Evolutionary conservation across 2,797 vertebrate genomes (phyloP).

Genomic region (Chromobotia macracanthus): DNA sequence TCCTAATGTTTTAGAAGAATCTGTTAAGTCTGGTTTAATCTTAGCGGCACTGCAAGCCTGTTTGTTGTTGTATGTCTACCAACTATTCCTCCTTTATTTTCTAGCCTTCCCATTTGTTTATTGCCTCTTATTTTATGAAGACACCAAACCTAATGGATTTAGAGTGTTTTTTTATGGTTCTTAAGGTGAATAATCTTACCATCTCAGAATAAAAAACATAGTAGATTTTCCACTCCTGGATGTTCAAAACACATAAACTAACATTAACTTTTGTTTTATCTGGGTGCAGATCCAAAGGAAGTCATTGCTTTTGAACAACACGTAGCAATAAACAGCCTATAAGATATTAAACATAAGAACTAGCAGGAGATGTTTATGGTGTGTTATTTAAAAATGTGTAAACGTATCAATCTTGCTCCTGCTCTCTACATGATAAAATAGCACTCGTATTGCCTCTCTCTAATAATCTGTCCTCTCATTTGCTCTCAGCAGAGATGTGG

Average conservation of each 20-base stretch:
- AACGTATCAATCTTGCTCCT: not conserved
- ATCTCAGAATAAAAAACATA: not conserved
- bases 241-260: not conserved
- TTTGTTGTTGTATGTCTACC: not conserved
- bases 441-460: conserved; percentile 64
- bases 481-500: conserved; percentile 39
- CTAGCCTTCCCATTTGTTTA: not conserved
- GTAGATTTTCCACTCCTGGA: not conserved
- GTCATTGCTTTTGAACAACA: not conserved
- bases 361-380: not conserved
- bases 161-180: not conserved
- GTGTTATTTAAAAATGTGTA: conserved; percentile 1
- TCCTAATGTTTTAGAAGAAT: not conserved
- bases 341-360: not conserved
- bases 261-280: not conserved
- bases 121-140: not conserved
- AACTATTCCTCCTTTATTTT: not conserved
- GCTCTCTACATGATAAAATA: conserved; percentile 42
- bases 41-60: not conserved
- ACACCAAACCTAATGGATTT: not conserved
- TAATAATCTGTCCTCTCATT: conserved; percentile 29
- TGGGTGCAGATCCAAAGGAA: not conserved
- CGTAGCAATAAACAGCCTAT: not conserved
- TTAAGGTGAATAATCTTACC: not conserved
- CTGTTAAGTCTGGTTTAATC: not conserved